Evolutionary conservation across 1,140 invertebrate species (phyloP).

Genomic region (Halictus rubicundus): DNA sequence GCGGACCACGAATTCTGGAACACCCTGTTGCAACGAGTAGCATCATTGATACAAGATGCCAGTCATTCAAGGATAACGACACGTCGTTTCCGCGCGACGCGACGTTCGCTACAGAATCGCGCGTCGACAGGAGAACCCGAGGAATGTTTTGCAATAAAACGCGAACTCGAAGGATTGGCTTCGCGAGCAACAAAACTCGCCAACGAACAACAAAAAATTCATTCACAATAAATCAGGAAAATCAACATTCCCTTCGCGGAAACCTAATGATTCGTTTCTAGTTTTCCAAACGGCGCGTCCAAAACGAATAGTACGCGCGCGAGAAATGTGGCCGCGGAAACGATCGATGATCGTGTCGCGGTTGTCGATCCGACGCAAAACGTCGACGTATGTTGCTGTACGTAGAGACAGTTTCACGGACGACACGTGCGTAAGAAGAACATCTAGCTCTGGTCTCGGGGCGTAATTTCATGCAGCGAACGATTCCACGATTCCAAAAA

Average conservation of each 20-base stretch:
- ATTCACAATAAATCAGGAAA: too few species aligned
- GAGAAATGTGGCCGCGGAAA: background rate
- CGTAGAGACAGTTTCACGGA: background rate
- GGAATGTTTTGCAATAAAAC: conserved; percentile 4
- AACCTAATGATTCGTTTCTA: too few species aligned
- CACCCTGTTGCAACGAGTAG: background rate
- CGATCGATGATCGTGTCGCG: background rate
- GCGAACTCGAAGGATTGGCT: background rate
- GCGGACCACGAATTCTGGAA: background rate
- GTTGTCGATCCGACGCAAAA: background rate
- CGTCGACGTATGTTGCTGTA: background rate
- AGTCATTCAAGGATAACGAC: background rate
- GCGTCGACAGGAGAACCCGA: background rate
- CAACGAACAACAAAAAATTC: too few species aligned
- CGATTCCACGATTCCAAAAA: background rate
- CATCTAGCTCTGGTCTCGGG: background rate
- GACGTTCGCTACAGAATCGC: background rate
- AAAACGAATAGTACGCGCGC: too few species aligned
- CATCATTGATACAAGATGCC: conserved; percentile 8
- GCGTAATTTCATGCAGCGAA: conserved; percentile 27
- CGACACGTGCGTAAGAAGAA: background rate
- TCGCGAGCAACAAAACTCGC: background rate
- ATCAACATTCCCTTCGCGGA: too few species aligned
- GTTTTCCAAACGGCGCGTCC: too few species aligned
- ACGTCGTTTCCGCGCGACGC: too few species aligned